Evolutionary conservation across 1,140 invertebrate species (phyloP).

Genomic region (Lethocerus indicus): DNA sequence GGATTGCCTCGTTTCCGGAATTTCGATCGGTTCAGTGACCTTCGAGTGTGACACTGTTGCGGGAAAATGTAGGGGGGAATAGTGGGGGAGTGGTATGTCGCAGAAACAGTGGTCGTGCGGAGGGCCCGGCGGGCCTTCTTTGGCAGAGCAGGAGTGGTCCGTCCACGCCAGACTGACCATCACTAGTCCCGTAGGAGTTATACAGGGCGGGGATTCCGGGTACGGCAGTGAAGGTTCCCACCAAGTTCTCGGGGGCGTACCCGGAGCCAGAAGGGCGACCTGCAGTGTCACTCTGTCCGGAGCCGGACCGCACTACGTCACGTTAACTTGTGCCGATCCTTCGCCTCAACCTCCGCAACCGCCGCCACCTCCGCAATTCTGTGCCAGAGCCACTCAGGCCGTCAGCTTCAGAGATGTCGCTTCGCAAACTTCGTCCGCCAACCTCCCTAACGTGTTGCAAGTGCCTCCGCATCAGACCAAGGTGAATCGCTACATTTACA

Average conservation of each 20-base stretch:
- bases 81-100: too few species aligned
- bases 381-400: too few species aligned
- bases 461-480: too few species aligned
- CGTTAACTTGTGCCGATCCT: slow-evolving; percentile 13
- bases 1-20: too few species aligned
- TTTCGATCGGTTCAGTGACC: too few species aligned
- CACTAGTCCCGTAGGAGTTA: slow-evolving; percentile 31
- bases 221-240: slow-evolving; percentile 31
- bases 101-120: too few species aligned
- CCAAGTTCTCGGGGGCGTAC: not conserved
- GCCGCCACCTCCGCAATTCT: slow-evolving; percentile 15
- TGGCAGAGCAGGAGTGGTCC: slow-evolving; percentile 31
- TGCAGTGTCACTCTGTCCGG: slow-evolving; percentile 19
- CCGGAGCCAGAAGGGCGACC: not conserved
- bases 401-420: slow-evolving; percentile 29
- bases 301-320: slow-evolving; percentile 19
- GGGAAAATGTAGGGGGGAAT: not conserved
- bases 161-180: slow-evolving; percentile 41
- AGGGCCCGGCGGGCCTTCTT: slow-evolving; percentile 3
- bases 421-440: slow-evolving; percentile 34
- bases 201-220: slow-evolving; percentile 27
- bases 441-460: slow-evolving; percentile 22
- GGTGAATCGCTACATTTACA: too few species aligned
- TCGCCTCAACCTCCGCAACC: not conserved
- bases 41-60: too few species aligned